phyloP scores from a whole-genome alignment of 1,140 invertebrate species.

The Lordiphosa mommai region DNA sequence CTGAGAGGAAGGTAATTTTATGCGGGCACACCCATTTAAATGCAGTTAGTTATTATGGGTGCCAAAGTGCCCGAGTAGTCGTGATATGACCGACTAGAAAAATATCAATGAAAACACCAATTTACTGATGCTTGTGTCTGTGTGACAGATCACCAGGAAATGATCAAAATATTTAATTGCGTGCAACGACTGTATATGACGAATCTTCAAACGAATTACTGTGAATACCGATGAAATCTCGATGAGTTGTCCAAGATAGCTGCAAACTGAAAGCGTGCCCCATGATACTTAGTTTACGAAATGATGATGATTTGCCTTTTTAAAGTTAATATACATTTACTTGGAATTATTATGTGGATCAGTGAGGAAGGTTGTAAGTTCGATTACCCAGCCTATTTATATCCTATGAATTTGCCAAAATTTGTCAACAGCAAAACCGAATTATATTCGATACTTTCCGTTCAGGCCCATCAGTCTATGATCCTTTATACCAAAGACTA shows the following conservation, averaged over 20 bases:
- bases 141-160: no score
- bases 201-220: conserved; percentile 40
- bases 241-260: neutral
- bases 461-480: no score
- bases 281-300: conserved; percentile 28
- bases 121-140: no score
- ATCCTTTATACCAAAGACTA: no score
- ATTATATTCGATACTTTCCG: no score
- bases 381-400: no score
- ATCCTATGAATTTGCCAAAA: no score
- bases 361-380: no score
- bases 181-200: conserved; percentile 17
- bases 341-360: no score
- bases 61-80: neutral
- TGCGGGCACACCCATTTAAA: conserved; percentile 17
- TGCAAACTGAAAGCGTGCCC: conserved; percentile 14
- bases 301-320: no score
- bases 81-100: neutral
- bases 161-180: conserved; percentile 10
- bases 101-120: neutral
- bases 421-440: no score
- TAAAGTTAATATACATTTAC: no score
- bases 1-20: conserved; percentile 20
- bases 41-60: conserved; percentile 27
- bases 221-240: conserved; percentile 17